Evolutionary conservation across 1,140 invertebrate genomes (phyloP).

Genomic region (Aleiodes sp.): DNA sequence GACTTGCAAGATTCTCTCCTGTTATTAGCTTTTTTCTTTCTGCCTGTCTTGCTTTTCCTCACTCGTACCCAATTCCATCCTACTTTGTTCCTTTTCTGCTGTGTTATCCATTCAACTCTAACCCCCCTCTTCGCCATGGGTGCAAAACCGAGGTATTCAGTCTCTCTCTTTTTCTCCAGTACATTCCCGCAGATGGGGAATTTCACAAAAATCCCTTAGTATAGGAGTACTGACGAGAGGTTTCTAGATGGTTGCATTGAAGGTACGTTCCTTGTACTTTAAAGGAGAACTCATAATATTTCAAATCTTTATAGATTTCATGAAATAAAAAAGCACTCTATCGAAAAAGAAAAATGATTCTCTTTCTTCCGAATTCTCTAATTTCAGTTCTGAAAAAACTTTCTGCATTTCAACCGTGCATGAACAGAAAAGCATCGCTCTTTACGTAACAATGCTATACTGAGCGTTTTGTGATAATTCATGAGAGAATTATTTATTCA

Average conservation of each 20-base stretch:
- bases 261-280: slow-evolving; percentile 28
- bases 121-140: background rate
- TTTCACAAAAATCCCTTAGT: slow-evolving; percentile 47
- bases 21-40: background rate
- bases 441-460: too few relatives aligned
- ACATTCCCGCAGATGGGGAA: slow-evolving; percentile 46
- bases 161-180: slow-evolving; percentile 23
- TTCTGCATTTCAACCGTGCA: too few relatives aligned
- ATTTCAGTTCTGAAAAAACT: too few relatives aligned
- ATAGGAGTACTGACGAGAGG: slow-evolving; percentile 45
- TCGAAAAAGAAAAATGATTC: too few relatives aligned
- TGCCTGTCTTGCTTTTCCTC: slow-evolving; percentile 23
- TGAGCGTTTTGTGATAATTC: too few relatives aligned
- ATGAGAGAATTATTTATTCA: too few relatives aligned
- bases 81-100: slow-evolving; percentile 15
- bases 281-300: background rate
- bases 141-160: slow-evolving; percentile 20
- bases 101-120: slow-evolving; percentile 20
- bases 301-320: background rate
- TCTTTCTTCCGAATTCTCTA: too few relatives aligned
- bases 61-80: background rate
- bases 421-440: too few relatives aligned
- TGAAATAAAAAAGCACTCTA: too few relatives aligned
- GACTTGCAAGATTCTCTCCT: background rate
- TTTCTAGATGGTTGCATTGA: slow-evolving; percentile 42